A percentile compares a stretch with the other conserved stretches of the same genome.
Evolutionary conservation across 2,113 vertebrate genomes (phyloP).

Genomic region (Callipepla squamata): DNA sequence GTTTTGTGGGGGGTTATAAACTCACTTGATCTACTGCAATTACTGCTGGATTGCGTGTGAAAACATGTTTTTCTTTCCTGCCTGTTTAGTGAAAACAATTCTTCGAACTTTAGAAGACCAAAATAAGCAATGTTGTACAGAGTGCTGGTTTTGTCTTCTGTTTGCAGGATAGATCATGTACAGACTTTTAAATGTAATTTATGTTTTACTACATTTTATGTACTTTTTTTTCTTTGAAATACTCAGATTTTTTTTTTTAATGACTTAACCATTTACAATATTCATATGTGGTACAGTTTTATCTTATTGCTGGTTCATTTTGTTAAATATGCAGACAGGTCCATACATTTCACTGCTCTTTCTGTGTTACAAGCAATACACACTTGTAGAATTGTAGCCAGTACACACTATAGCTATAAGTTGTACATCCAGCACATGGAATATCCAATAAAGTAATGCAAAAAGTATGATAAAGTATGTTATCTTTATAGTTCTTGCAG

Average conservation of each 20-base stretch:
- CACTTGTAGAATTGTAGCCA: constrained; percentile 52
- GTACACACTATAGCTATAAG: constrained; percentile 34
- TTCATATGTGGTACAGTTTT: constrained; percentile 60
- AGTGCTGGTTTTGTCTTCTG: constrained; percentile 68
- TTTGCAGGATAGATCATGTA: constrained; percentile 78
- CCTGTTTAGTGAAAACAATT: constrained; percentile 40
- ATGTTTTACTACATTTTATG: constrained; percentile 82
- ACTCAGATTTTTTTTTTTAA: constrained; percentile 65
- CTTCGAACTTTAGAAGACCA: constrained; percentile 54
- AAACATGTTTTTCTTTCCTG: constrained; percentile 31
- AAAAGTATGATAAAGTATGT: constrained; percentile 34
- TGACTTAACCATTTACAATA: constrained; percentile 75
- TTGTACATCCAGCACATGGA: constrained; percentile 70
- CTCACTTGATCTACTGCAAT: constrained; percentile 52
- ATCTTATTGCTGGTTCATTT: constrained; percentile 52
- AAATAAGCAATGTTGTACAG: constrained; percentile 70
- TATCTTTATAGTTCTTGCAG: background rate
- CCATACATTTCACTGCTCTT: constrained; percentile 73
- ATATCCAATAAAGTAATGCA: constrained; percentile 80
- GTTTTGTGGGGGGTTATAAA: constrained; percentile 6
- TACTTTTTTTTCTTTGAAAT: constrained; percentile 64
- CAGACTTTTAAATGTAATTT: constrained; percentile 88
- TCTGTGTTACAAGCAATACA: constrained; percentile 39
- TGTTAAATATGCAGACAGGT: constrained; percentile 63
- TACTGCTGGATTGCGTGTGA: constrained; percentile 61